Percentiles rank a stretch among this genome's conserved stretches.
These are phyloP conservation scores for Phalacrocorax aristotelis DNA, from an alignment of 2,113 vertebrate genomes.

Conservation along the genomic window DNA sequence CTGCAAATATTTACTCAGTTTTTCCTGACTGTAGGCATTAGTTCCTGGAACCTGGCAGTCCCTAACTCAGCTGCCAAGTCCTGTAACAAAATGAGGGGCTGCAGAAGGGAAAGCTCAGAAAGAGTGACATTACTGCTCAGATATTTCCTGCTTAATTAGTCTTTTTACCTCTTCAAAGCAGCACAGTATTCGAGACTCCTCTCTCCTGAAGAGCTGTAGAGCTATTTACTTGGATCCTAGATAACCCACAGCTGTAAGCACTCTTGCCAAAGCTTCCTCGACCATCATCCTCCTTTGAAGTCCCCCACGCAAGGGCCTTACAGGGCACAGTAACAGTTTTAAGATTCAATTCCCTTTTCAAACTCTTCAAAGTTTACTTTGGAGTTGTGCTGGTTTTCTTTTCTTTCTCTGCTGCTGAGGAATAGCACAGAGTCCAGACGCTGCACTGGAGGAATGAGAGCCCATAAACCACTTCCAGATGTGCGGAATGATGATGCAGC, in stretches of 20 bases:
- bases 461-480: constrained; percentile 78
- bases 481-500: constrained; percentile 50
- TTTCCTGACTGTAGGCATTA: neutral
- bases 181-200: constrained; percentile 23
- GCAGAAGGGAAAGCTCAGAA: constrained; percentile 15
- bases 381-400: constrained; percentile 56
- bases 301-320: constrained; percentile 13
- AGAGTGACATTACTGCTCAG: constrained; percentile 6
- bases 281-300: constrained; percentile 58
- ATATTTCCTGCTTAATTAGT: constrained; percentile 61
- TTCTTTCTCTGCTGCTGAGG: constrained; percentile 39
- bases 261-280: constrained; percentile 31
- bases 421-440: constrained; percentile 43
- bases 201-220: constrained; percentile 52
- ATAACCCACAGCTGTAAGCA: constrained; percentile 24
- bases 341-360: constrained; percentile 27
- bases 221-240: constrained; percentile 33
- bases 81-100: constrained; percentile 44
- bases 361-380: constrained; percentile 50
- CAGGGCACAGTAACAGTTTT: constrained; percentile 41
- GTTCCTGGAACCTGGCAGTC: constrained; percentile 6
- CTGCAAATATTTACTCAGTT: neutral
- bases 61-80: neutral
- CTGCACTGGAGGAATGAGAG: constrained; percentile 28
- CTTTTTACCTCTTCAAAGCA: constrained; percentile 75